phyloP scores from a whole-genome alignment of 2,888 invertebrate species.

The Calameuta idolon region DNA sequence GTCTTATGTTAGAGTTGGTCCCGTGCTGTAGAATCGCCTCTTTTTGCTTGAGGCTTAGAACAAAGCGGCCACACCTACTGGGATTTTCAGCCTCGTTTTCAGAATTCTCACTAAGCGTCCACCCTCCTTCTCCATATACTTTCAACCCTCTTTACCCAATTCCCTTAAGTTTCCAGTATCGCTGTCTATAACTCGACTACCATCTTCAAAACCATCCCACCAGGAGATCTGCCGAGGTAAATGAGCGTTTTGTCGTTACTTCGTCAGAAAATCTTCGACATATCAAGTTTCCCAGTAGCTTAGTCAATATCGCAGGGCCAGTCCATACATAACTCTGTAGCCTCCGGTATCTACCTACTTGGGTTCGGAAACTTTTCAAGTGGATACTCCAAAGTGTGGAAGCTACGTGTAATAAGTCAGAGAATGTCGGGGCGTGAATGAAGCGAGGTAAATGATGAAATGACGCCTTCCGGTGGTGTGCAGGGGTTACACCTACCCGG shows the following conservation, averaged over 20 bases:
- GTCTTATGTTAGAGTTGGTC: slow-evolving; percentile 26
- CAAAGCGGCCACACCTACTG: slow-evolving; percentile 1
- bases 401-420: slow-evolving; percentile 1
- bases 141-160: not conserved
- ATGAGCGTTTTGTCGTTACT: not conserved
- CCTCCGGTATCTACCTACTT: not conserved
- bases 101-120: not conserved
- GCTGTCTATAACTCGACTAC: not conserved
- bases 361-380: not conserved
- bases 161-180: not conserved
- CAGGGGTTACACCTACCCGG: slow-evolving; percentile 5
- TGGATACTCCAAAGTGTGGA: not conserved
- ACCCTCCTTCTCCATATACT: not conserved
- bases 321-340: not conserved
- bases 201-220: not conserved
- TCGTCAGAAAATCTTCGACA: not conserved
- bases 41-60: slow-evolving; percentile 24
- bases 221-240: not conserved
- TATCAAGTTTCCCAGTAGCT: not conserved
- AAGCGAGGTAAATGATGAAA: slow-evolving; percentile 4
- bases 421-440: slow-evolving; percentile 1
- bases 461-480: slow-evolving; percentile 3
- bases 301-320: not conserved
- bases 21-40: slow-evolving; percentile 33
- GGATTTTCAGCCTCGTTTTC: not conserved